Conservation (phyloP, 2,888 invertebrate species). For the Parnassius apollo region DNA sequence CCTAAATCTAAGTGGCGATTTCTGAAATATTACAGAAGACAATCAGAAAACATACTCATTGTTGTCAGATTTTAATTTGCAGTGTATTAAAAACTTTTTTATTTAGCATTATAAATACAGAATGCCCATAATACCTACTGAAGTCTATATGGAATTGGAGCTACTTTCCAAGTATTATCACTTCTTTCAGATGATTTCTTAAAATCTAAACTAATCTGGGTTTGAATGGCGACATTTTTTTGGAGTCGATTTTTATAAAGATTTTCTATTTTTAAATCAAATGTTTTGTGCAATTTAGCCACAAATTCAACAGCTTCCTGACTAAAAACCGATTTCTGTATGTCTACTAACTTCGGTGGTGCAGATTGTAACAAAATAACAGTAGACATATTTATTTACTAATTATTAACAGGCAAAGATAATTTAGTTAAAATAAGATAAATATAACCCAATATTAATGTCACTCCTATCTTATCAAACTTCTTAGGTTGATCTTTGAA, state of each 20-base stretch:
- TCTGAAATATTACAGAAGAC: slow-evolving; percentile 40
- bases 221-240: slow-evolving; percentile 54
- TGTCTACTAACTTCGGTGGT: slow-evolving; percentile 76
- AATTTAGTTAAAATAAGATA: too few relatives aligned
- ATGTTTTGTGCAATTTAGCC: slow-evolving; percentile 69
- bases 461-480: too few relatives aligned
- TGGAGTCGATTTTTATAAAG: slow-evolving; percentile 66
- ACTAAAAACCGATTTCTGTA: slow-evolving; percentile 79
- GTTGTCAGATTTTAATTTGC: too few relatives aligned
- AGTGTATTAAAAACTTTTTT: too few relatives aligned
- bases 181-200: slow-evolving; percentile 58
- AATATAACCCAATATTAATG: too few relatives aligned
- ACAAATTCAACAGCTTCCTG: slow-evolving; percentile 81
- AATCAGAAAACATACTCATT: too few relatives aligned
- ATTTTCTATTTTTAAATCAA: slow-evolving; percentile 71
- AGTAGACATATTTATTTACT: slow-evolving; percentile 34
- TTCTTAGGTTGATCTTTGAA: too few relatives aligned
- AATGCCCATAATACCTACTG: slow-evolving; percentile 52
- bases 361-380: slow-evolving; percentile 71
- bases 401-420: too few relatives aligned
- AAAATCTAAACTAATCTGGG: slow-evolving; percentile 57
- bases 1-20: slow-evolving; percentile 84
- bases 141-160: slow-evolving; percentile 78
- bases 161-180: slow-evolving; percentile 80
- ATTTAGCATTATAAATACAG: too few relatives aligned